A percentile compares a stretch with the other conserved stretches of the same genome.
phyloP scores from a whole-genome alignment of 23 tunicate species.

The Styela clava region DNA sequence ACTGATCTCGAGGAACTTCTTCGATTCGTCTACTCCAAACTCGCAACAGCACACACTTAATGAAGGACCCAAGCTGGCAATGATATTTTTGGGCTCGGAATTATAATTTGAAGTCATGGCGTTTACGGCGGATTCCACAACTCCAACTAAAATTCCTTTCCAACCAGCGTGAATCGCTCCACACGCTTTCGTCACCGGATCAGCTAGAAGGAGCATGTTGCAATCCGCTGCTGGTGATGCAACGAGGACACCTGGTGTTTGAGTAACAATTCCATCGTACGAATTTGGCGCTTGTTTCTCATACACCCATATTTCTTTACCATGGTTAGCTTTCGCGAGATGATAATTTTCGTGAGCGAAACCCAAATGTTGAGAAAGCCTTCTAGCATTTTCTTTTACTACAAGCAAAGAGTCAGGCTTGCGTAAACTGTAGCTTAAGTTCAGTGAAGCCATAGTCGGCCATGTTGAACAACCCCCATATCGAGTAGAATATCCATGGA shows the following conservation, averaged over 20 bases:
- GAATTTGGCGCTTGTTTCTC: conserved; percentile 53
- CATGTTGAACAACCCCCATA: conserved; percentile 60
- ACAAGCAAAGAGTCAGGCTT: conserved; percentile 49
- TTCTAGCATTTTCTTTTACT: conserved; percentile 46
- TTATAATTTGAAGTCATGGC: conserved; percentile 60
- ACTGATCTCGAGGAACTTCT: conserved; percentile 44
- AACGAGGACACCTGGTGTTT: conserved; percentile 47
- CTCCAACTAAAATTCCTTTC: conserved; percentile 73
- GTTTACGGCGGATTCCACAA: conserved; percentile 38
- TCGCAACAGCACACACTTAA: conserved; percentile 85
- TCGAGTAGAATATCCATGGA: conserved; percentile 64
- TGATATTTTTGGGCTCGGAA: conserved; percentile 50
- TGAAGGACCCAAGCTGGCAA: conserved; percentile 72
- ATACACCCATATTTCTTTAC: conserved; percentile 77
- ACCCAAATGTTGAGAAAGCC: conserved; percentile 35
- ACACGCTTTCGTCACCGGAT: conserved; percentile 54
- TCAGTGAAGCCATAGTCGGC: conserved; percentile 53
- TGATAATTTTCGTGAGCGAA: conserved; percentile 30
- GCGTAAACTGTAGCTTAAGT: conserved; percentile 37
- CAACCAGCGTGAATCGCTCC: conserved; percentile 95
- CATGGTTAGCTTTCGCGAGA: conserved; percentile 76
- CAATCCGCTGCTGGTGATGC: conserved; percentile 96
- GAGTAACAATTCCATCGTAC: conserved; percentile 82
- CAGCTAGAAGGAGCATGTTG: conserved; percentile 73
- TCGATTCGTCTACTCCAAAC: conserved; percentile 60